A percentile compares a stretch with the other conserved stretches of the same genome.
Conservation (phyloP, 2,113 vertebrate genomes). For the Chrysochloris asiatica region DNA sequence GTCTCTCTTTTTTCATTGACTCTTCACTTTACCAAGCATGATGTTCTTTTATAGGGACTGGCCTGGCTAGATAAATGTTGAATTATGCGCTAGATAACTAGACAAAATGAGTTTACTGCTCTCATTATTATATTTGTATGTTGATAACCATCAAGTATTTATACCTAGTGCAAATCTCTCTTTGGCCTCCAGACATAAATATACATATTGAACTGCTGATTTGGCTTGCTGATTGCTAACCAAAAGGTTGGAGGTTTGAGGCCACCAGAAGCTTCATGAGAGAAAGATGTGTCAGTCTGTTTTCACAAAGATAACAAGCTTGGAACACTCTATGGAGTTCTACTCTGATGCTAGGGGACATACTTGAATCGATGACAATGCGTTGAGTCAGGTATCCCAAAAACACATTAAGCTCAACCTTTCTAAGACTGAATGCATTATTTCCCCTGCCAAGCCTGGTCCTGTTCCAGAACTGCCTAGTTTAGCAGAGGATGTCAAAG, state of each 20-base stretch:
- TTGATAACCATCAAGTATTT: neutral
- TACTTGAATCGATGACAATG: neutral
- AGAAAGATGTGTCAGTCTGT: neutral
- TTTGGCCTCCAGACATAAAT: neutral
- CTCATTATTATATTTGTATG: neutral
- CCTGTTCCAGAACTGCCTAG: neutral
- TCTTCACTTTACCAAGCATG: no score
- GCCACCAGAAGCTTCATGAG: neutral
- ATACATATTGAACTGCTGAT: neutral
- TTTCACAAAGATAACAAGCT: neutral
- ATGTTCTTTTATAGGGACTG: no score
- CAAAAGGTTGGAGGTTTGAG: neutral
- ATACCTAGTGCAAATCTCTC: neutral
- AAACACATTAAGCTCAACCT: neutral
- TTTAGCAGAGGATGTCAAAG: no score
- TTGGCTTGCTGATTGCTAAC: neutral
- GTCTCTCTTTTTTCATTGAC: no score
- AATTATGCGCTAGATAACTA: neutral
- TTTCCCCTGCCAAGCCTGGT: neutral
- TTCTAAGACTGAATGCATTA: neutral
- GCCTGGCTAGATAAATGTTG: neutral
- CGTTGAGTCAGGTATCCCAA: neutral
- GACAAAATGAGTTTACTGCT: neutral
- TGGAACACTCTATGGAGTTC: neutral
- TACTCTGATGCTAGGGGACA: neutral